phyloP scores from a whole-genome alignment of 2,113 vertebrate genomes.

The Picathartes gymnocephalus region DNA sequence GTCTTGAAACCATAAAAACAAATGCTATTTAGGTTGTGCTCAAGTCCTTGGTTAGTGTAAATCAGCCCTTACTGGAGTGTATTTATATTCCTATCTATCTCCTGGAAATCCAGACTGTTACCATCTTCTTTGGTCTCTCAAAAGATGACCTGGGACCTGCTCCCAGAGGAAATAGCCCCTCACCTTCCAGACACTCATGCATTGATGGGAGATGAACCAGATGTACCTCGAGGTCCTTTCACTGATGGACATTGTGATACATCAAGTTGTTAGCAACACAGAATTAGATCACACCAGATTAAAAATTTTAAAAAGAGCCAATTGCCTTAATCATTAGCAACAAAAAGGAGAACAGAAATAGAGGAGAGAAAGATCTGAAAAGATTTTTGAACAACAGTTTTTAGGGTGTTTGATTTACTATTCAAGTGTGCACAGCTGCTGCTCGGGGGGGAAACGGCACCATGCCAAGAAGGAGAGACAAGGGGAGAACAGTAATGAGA shows the following conservation, averaged over 20 bases:
- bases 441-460: conserved; percentile 13
- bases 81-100: not conserved
- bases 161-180: not conserved
- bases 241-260: not conserved
- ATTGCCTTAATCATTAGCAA: conserved; percentile 15
- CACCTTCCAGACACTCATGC: not conserved
- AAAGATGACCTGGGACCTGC: not conserved
- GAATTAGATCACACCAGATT: not conserved
- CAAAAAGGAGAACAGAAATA: conserved; percentile 46
- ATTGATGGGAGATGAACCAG: not conserved
- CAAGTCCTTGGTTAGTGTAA: not conserved
- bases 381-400: conserved; percentile 56
- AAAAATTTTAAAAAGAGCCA: not conserved
- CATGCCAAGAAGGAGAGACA: conserved; percentile 55
- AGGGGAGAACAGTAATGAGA: conserved; percentile 14
- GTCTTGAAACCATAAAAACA: not conserved
- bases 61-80: not conserved
- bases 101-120: not conserved
- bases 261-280: not conserved
- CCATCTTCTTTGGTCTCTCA: not conserved
- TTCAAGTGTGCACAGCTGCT: conserved; percentile 68
- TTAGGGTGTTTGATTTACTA: conserved; percentile 70
- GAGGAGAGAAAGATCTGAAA: conserved; percentile 46
- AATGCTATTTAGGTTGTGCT: not conserved
- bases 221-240: not conserved